Conservation (phyloP, 1,140 invertebrate species). For the Eupristina koningsbergeri region DNA sequence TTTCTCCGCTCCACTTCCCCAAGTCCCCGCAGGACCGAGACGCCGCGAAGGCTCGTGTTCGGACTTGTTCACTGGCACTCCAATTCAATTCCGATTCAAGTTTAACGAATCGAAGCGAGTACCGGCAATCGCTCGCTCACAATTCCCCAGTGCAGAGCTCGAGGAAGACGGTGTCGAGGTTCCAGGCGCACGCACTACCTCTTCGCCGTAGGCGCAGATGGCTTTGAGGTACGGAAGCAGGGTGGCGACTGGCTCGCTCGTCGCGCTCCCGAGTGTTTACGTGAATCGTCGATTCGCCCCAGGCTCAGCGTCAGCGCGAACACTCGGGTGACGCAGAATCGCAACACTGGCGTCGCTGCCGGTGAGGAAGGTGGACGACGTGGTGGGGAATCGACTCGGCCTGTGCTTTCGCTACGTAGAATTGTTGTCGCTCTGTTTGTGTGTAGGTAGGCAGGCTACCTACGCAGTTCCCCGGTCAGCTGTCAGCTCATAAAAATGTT, state of each 20-base stretch:
- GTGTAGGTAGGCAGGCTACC: background rate
- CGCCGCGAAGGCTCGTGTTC: background rate
- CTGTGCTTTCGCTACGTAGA: background rate
- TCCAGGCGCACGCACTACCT: too few relatives aligned
- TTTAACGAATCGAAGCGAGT: too few relatives aligned
- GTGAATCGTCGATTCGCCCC: constrained; percentile 11
- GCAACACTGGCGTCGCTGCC: background rate
- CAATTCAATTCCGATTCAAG: too few relatives aligned
- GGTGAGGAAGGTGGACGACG: background rate
- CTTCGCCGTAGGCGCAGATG: too few relatives aligned
- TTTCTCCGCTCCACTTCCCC: background rate
- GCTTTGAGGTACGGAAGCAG: too few relatives aligned
- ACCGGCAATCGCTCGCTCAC: too few relatives aligned
- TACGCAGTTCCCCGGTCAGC: background rate
- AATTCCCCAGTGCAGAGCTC: too few relatives aligned
- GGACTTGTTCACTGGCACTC: too few relatives aligned
- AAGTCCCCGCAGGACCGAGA: background rate
- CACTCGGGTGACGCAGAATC: background rate
- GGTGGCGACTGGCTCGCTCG: background rate
- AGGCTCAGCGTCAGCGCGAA: constrained; percentile 1
- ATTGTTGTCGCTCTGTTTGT: background rate
- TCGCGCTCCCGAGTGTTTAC: constrained; percentile 1
- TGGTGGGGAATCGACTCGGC: background rate
- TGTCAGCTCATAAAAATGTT: background rate
- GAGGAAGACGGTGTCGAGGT: too few relatives aligned